These are phyloP conservation scores for Abscondita cerata DNA, from an alignment of 2,888 invertebrate species.

Conservation along the genomic window DNA sequence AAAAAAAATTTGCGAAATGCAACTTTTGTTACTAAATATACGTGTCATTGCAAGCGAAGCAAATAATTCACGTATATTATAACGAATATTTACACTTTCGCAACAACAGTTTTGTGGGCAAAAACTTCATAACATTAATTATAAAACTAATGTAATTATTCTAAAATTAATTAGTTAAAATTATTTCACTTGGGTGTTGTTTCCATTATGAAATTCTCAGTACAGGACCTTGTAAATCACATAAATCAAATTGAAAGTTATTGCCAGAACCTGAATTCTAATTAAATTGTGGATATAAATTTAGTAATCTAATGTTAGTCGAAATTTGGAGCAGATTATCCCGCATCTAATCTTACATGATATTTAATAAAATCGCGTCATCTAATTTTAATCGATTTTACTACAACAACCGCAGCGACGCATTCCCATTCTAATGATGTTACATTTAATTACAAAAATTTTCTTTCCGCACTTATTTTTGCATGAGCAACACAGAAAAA, in stretches of 20 bases:
- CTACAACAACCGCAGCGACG: no score
- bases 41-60: not conserved
- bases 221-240: not conserved
- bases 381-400: no score
- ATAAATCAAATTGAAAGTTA: conserved; percentile 12
- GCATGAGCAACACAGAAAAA: no score
- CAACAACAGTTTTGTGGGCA: not conserved
- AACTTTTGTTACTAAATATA: no score
- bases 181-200: conserved; percentile 11
- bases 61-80: conserved; percentile 12
- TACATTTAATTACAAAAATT: no score
- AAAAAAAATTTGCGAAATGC: no score
- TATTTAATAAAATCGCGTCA: no score
- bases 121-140: conserved; percentile 6
- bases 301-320: conserved; percentile 3
- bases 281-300: conserved; percentile 8
- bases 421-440: no score
- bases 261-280: conserved; percentile 4
- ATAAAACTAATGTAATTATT: conserved; percentile 6
- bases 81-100: not conserved
- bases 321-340: conserved; percentile 5
- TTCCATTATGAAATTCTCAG: conserved; percentile 12
- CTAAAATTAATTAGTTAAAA: conserved; percentile 8
- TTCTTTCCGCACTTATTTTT: no score
- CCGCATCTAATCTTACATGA: not conserved